Conservation (phyloP, 1,140 invertebrate species). For the Papilio dardanus region DNA sequence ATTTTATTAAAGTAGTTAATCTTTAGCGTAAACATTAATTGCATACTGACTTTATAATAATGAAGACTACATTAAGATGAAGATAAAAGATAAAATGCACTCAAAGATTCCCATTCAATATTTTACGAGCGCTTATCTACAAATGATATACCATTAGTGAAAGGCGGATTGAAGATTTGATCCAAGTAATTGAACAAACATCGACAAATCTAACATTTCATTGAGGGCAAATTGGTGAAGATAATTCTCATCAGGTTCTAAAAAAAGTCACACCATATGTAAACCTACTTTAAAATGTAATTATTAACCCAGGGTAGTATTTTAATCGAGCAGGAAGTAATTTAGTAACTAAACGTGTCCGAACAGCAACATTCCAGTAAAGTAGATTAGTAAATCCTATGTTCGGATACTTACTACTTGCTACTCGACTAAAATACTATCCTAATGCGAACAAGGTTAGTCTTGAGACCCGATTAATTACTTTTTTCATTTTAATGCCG, state of each 20-base stretch:
- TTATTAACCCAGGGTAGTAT: too few relatives aligned
- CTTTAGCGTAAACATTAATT: conserved; percentile 18
- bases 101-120: neutral
- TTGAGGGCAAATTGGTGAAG: conserved; percentile 8
- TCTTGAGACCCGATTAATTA: neutral
- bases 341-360: too few relatives aligned
- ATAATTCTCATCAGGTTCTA: too few relatives aligned
- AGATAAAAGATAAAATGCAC: conserved; percentile 16
- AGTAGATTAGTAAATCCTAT: too few relatives aligned
- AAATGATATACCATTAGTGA: conserved; percentile 18
- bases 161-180: neutral
- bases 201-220: neutral
- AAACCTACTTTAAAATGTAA: neutral
- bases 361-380: too few relatives aligned
- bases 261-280: neutral
- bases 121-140: conserved; percentile 17
- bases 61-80: conserved; percentile 14
- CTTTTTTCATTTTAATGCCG: conserved; percentile 21
- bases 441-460: too few relatives aligned
- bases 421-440: too few relatives aligned
- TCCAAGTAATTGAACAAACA: neutral
- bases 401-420: too few relatives aligned
- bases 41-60: conserved; percentile 7
- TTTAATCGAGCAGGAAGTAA: too few relatives aligned
- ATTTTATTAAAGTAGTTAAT: neutral